Evolutionary conservation across 1,140 invertebrate species (phyloP), one percentile per base, ranked within the genome.

Genomic region (Diorhabda sublineata): DNA sequence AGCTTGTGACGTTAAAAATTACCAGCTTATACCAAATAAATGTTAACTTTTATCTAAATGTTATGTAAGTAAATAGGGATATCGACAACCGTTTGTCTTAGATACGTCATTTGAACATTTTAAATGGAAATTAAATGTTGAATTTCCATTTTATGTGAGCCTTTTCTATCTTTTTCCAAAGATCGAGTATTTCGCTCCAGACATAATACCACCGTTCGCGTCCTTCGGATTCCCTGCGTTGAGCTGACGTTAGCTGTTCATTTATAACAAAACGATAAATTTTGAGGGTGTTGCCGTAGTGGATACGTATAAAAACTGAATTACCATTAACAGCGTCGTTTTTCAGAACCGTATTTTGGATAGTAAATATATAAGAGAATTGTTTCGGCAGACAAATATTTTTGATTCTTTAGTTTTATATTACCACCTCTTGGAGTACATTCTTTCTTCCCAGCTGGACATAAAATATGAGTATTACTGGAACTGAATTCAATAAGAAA

Each of bases 221-320:
- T 5, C 47, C 9, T 9, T 9, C 47, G 47, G n/a, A 52, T 52
- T 52, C 47, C 47, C 47, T 52, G 47, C 47, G 43, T 59, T 6
- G 58, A 62, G 61, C 61, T 62, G 61, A 62, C 61, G 61, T 62
- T 45, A 62, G 61, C 61, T 62, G 61, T 62, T 62, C 61, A 62
- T 62, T 62, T 62, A 62, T 62, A 62, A 62, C 61, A 62, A 52
- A 62, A 62, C 61, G 61, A 62, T 62, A 62, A 62, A 62, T 62
- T 62, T 62, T 43, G 7, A 44, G 61, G 61, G 61, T 62, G 61
- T 62, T 62, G 44, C 44, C 61, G 61, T 62, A n/a, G 5, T 44
- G 44, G 61, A 62, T 62, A 59, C 41, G 41, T 9, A 62, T 62
- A 62, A 62, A 62, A 62, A 62, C 61, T 43, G 43, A 62, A 62